Base-by-base conservation (phyloP, 2,888 invertebrate species). In the Pocota personata region DNA sequence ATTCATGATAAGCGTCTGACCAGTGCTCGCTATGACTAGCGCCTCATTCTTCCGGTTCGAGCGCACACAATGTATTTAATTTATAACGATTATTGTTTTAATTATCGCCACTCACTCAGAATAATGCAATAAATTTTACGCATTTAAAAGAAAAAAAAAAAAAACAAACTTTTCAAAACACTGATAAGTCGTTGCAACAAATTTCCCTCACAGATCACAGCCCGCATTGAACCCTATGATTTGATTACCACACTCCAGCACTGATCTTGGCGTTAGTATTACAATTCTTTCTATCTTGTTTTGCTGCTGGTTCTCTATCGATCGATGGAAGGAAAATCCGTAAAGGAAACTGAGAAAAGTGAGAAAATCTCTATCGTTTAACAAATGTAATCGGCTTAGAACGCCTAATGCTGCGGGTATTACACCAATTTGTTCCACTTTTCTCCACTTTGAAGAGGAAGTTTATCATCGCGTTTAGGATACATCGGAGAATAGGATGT, bases 381-480 rank as follows among this genome's bases (percentile, higher is more conserved):
- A 82, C 71, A 66, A 73, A 67, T 73, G 73, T 84, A 84, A 84
- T 84, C 84, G 84, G 80, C 80, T 84, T 84, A 80, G 73, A 57
- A 64, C 48, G 57, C 66, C 73, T 73, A 75, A 80, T 84, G 80
- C 83, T 73, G 66, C 78, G 66, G 82, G 82, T 55, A 83, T 78
- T 83, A 66, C 67, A 43, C 55, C 75, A 80, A 84, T 84, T 84
- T 84, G 84, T 84, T 84, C 84, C 84, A 84, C 80, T 83, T 83
- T 79, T 62, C 83, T 83, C 40, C 43, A 46, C 71, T 57, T 16
- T 50, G 48, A 43, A 58, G 58, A 60, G 75, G 52, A 67, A 66
- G 40, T 35, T 27, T 48, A 48, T 57, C 72, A n/a, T n/a, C n/a
- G n/a, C n/a, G n/a, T n/a, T n/a, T n/a, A n/a, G n/a, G n/a, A n/a